Percentiles rank a stretch among this genome's conserved stretches.
phyloP scores from a whole-genome alignment of 2,888 invertebrate species.

The Pseudococcus jackbeardsleyi region DNA sequence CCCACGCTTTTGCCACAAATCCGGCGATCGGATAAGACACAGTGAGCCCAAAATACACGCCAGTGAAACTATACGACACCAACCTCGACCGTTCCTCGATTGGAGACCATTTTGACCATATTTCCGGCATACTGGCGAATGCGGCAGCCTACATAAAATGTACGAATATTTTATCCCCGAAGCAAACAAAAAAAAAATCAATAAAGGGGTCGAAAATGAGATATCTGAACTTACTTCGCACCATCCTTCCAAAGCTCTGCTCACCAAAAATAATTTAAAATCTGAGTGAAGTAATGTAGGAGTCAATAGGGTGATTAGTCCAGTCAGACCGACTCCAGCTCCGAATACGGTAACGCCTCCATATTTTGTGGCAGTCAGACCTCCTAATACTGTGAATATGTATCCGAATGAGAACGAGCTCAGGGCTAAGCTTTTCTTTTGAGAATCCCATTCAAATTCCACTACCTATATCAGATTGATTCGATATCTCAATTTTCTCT shows the following conservation, averaged over 20 bases:
- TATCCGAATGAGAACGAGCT: conserved; percentile 39
- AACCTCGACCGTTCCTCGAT: conserved; percentile 18
- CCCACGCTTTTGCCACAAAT: not conserved
- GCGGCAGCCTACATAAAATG: not conserved
- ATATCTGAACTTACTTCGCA: not conserved
- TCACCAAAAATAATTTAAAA: conserved; percentile 6
- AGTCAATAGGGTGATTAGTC: not conserved
- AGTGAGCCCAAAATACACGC: not conserved
- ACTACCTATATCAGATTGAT: too few relatives aligned
- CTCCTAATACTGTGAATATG: conserved; percentile 1
- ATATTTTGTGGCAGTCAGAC: not conserved
- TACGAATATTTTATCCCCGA: too few relatives aligned
- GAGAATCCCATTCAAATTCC: conserved; percentile 12
- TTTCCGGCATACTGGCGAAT: not conserved
- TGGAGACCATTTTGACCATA: conserved; percentile 27
- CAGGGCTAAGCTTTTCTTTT: conserved; percentile 16
- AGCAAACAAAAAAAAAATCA: too few relatives aligned
- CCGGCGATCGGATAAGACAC: not conserved
- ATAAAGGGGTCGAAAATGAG: too few relatives aligned
- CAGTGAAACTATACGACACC: conserved; percentile 3
- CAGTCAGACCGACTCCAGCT: conserved; percentile 1
- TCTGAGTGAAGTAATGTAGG: not conserved
- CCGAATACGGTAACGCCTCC: conserved; percentile 36
- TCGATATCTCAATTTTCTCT: too few relatives aligned
- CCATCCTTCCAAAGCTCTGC: not conserved